Evolutionary conservation across 2,888 invertebrate genomes (phyloP), one percentile per base, ranked within the genome.

Genomic region (Odontomyia ornata): DNA sequence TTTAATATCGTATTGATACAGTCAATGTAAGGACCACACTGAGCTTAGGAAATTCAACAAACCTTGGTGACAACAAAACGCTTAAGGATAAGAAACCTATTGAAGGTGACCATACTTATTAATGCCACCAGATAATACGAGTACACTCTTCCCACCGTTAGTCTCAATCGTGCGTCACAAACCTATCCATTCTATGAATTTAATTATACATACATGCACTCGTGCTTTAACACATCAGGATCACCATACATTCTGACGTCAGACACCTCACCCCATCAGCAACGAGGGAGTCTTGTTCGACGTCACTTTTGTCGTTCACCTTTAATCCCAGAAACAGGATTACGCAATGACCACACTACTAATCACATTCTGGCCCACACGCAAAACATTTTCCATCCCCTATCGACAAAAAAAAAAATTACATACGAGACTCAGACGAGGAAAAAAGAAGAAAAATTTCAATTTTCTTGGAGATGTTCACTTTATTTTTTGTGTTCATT

Each of bases 401-500:
- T 21, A 13, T 27, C n/a, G 25, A 47, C 5, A 67, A n/a, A 5
- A 36, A 9, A 36, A 36, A 36, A 36, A 36, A 36, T 36, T 36
- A 36, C n/a, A n/a, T 36, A 36, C 36, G 36, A 36, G 18, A 18
- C 18, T 47, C 46, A 57, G 28, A 30, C 28, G 21, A 57, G 4
- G 18, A 36, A 57, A 72, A 73, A 60, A 56, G 18, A 9, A 18
- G 15, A 57, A 23, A 57, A 57, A 36, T 60, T 57, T 73, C 57
- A 57, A 73, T 73, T 73, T 73, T 73, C 73, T 73, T 57, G 36
- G 30, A 60, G 60, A 73, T 73, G 60, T 60, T 73, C 73, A 73
- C 57, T 73, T 72, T 43, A 73, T 43, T 73, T 73, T 73, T 73
- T 23, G 73, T 73, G 73, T 73, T 57, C 73, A 73, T 21, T 73